Conservation (phyloP, 2,888 invertebrate species). For the Amiota communis region DNA sequence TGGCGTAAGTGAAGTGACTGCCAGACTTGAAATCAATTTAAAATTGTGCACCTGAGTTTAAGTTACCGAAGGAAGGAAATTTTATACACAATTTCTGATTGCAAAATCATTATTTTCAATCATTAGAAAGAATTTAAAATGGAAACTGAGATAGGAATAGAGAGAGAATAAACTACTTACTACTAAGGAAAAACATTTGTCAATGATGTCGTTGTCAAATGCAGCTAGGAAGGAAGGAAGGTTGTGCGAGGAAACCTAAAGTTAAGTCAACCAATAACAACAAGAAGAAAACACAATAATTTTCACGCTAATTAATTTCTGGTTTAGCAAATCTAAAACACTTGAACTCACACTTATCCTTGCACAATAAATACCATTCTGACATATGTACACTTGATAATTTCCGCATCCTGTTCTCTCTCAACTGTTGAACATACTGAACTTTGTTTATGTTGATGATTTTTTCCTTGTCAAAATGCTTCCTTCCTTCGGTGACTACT, state of each 20-base stretch:
- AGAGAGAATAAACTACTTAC: too few relatives aligned
- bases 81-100: too few relatives aligned
- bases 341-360: constrained; percentile 40
- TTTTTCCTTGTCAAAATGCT: neutral
- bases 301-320: constrained; percentile 71
- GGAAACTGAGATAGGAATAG: neutral
- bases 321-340: constrained; percentile 41
- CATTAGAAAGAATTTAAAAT: constrained; percentile 21
- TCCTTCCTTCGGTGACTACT: neutral
- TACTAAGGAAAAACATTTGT: constrained; percentile 32
- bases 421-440: constrained; percentile 23
- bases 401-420: constrained; percentile 48
- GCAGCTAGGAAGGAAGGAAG: neutral
- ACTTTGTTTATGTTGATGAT: neutral
- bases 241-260: neutral
- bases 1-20: neutral
- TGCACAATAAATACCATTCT: neutral
- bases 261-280: constrained; percentile 1
- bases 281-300: constrained; percentile 51
- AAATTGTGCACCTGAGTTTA: neutral
- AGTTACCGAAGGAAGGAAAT: too few relatives aligned
- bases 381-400: constrained; percentile 45
- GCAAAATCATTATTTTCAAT: neutral
- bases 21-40: constrained; percentile 1
- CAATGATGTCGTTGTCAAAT: constrained; percentile 32